phyloP scores from a whole-genome alignment of 2,888 invertebrate genomes.

The Drosophila macrospina region DNA sequence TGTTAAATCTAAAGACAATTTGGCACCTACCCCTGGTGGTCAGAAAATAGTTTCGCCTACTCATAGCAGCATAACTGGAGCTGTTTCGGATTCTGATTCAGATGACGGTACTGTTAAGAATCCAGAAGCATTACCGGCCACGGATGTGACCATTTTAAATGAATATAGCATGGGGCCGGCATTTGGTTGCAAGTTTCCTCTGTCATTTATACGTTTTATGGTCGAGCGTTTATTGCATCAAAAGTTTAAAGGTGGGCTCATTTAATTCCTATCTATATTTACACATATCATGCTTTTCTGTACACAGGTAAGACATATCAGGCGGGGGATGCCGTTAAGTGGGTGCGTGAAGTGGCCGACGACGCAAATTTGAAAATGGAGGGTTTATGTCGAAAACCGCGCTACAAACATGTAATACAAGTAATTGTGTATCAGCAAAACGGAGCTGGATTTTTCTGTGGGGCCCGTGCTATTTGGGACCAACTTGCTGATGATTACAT shows the following conservation, averaged over 20 bases:
- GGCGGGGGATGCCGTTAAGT: conserved; percentile 48
- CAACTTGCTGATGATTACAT: conserved; percentile 54
- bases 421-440: conserved; percentile 60
- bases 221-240: conserved; percentile 24
- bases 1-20: neutral
- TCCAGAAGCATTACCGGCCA: conserved; percentile 39
- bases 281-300: neutral
- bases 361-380: conserved; percentile 44
- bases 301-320: conserved; percentile 46
- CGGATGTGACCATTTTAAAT: conserved; percentile 65
- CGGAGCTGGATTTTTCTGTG: conserved; percentile 60
- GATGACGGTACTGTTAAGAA: conserved; percentile 15
- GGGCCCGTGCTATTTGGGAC: conserved; percentile 69
- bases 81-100: conserved; percentile 27
- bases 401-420: conserved; percentile 63
- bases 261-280: neutral
- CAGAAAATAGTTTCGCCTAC: neutral
- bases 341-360: conserved; percentile 66
- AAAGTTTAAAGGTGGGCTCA: conserved; percentile 33
- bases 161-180: conserved; percentile 63
- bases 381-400: conserved; percentile 39
- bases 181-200: conserved; percentile 65
- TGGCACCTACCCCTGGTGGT: neutral
- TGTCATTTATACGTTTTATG: conserved; percentile 50
- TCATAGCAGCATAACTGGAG: neutral